Evolutionary conservation across 2,888 invertebrate species (phyloP).

Genomic region (Lomographa bimaculata): DNA sequence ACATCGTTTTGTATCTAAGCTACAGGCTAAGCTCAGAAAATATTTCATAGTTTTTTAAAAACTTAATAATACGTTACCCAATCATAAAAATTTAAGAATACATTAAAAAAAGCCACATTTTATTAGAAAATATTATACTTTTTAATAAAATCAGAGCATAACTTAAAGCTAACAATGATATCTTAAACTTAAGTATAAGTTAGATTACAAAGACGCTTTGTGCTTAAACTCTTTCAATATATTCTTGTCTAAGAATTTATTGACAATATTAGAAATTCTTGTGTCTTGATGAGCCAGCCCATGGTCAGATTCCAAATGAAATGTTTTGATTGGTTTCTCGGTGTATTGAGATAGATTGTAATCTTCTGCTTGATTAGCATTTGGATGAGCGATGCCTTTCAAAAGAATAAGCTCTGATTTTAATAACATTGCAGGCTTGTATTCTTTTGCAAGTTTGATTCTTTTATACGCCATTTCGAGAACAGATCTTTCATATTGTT

Average conservation of each 20-base stretch:
- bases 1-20: no score
- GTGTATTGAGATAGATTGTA: conserved; percentile 52
- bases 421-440: conserved; percentile 44
- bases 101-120: no score
- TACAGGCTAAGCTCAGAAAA: no score
- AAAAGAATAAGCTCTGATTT: conserved; percentile 53
- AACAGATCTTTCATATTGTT: conserved; percentile 42
- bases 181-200: no score
- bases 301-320: conserved; percentile 43
- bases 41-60: no score
- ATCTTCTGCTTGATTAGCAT: conserved; percentile 40
- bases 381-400: conserved; percentile 41
- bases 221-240: conserved; percentile 31
- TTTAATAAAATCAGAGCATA: no score
- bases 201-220: conserved; percentile 8
- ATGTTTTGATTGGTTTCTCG: conserved; percentile 44
- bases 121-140: no score
- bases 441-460: conserved; percentile 43
- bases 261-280: conserved; percentile 51
- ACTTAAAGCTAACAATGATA: no score
- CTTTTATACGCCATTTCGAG: conserved; percentile 43
- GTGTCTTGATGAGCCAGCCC: conserved; percentile 42
- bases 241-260: conserved; percentile 39
- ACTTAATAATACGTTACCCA: no score
- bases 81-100: no score